Conservation (phyloP, 2,888 invertebrate genomes). For the Chloromyia formosa region DNA sequence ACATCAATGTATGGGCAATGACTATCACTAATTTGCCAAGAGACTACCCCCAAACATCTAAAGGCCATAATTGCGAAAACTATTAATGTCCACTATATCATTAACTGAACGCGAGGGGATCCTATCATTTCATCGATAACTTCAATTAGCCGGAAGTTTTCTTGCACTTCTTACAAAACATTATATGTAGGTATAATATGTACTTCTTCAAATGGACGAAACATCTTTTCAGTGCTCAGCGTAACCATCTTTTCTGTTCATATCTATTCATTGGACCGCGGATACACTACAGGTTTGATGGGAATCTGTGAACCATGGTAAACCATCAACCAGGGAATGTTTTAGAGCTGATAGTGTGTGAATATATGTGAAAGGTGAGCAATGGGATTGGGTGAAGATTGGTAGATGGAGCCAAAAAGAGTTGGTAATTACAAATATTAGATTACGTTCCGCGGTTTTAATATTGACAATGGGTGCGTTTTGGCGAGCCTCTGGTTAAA, state of each 20-base stretch:
- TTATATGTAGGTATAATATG: not conserved
- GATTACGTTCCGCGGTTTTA: no score
- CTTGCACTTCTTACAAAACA: conserved; percentile 20
- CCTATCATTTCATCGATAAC: conserved; percentile 6
- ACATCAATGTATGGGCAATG: not conserved
- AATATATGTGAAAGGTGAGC: no score
- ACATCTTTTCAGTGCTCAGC: no score
- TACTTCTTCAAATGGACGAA: no score
- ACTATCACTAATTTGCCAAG: not conserved
- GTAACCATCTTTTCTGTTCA: not conserved
- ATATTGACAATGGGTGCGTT: no score
- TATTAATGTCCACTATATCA: conserved; percentile 11
- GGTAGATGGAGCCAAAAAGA: no score
- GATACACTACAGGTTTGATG: not conserved
- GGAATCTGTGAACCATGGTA: conserved; percentile 15
- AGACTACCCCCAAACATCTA: not conserved
- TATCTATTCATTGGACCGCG: not conserved
- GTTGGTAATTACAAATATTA: no score
- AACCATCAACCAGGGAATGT: conserved; percentile 15
- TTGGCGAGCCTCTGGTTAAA: no score
- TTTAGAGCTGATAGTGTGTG: not conserved
- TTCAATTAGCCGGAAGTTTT: conserved; percentile 29
- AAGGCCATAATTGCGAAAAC: conserved; percentile 9
- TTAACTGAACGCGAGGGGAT: not conserved
- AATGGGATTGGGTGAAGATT: not conserved